Evolutionary conservation across 35 echinoderm and acorn worm genomes (phyloP).

Genomic region (Strongylocentrotus purpuratus): DNA sequence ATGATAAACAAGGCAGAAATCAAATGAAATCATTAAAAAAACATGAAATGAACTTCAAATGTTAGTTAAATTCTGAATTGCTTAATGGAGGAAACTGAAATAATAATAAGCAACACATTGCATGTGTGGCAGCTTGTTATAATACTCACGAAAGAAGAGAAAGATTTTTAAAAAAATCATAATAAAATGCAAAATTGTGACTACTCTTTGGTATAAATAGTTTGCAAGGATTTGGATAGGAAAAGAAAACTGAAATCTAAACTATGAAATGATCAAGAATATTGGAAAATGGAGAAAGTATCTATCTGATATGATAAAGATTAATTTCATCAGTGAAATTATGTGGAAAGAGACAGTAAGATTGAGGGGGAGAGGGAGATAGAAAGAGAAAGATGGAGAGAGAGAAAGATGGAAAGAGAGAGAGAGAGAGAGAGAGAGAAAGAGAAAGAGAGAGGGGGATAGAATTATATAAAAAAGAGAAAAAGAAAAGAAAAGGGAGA

Average conservation of each 20-base stretch:
- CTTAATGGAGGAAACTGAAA: neutral
- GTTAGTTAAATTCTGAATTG: neutral
- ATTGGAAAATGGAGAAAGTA: neutral
- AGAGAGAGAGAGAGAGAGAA: neutral
- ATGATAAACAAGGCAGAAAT: conserved; percentile 1
- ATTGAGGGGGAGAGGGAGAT: neutral
- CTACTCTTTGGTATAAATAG: neutral
- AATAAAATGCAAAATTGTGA: neutral
- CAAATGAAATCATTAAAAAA: conserved; percentile 4
- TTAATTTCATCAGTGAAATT: too few species aligned
- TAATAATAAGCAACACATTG: too few species aligned
- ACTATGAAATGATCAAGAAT: neutral
- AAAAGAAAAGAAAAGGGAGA: neutral
- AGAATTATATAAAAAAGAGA: neutral
- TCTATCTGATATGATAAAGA: too few species aligned
- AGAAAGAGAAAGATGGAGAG: neutral
- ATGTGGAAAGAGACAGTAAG: neutral
- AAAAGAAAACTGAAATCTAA: neutral
- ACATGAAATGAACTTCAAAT: neutral
- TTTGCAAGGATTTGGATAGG: neutral
- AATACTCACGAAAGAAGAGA: too few species aligned
- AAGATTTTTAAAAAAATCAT: too few species aligned
- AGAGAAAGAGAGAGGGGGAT: neutral
- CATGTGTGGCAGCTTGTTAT: too few species aligned
- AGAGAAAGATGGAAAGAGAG: neutral